A percentile compares a stretch with the other conserved stretches of the same genome.
Evolutionary conservation across 2,888 invertebrate species (phyloP).

Genomic region (Anagyrus pseudococci): DNA sequence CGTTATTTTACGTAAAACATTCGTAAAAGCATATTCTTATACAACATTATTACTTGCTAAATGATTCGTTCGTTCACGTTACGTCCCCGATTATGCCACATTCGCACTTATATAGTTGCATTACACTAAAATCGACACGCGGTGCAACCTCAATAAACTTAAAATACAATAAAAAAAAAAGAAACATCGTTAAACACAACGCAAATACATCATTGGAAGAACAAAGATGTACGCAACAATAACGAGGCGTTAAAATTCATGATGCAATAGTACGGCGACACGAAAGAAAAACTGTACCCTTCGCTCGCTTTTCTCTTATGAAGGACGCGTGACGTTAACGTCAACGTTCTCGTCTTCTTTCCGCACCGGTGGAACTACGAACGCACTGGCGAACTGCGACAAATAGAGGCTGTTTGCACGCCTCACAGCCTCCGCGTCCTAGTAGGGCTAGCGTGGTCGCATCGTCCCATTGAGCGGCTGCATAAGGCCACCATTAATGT

Average conservation of each 20-base stretch:
- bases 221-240: slow-evolving; percentile 7
- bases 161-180: slow-evolving; percentile 11
- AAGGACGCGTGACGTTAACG: slow-evolving; percentile 7
- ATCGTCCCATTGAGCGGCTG: slow-evolving; percentile 78
- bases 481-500: slow-evolving; percentile 80
- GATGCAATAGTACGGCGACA: slow-evolving; percentile 3
- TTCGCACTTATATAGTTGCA: too few relatives aligned
- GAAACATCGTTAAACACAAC: slow-evolving; percentile 10
- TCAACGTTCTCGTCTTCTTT: slow-evolving; percentile 1
- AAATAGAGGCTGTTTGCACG: slow-evolving; percentile 19
- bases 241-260: slow-evolving; percentile 4
- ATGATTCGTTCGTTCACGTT: too few relatives aligned
- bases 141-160: background rate
- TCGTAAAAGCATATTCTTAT: background rate
- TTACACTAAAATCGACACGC: background rate
- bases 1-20: slow-evolving; percentile 6
- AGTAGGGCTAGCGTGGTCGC: slow-evolving; percentile 61
- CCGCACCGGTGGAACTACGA: slow-evolving; percentile 22
- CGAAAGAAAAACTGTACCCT: too few relatives aligned
- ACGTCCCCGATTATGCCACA: too few relatives aligned
- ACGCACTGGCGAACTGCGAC: slow-evolving; percentile 18
- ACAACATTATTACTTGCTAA: too few relatives aligned
- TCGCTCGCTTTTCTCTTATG: background rate
- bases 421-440: slow-evolving; percentile 19
- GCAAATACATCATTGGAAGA: slow-evolving; percentile 21